Evolutionary conservation across 2,797 vertebrate species (phyloP).

Genomic region (Smutsia temminckii): DNA sequence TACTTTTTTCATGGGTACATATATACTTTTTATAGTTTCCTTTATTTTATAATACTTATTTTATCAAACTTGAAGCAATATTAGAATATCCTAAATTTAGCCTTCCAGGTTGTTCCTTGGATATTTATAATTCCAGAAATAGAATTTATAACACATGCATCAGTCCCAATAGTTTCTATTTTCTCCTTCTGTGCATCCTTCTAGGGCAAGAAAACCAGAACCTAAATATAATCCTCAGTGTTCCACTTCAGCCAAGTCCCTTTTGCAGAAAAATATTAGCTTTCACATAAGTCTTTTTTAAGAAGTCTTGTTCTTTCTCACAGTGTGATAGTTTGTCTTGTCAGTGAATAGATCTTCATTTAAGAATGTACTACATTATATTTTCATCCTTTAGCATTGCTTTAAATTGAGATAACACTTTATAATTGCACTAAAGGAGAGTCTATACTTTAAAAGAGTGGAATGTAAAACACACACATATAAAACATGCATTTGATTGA

Average conservation of each 20-base stretch:
- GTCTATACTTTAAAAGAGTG: background rate
- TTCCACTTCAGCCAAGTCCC: conserved; percentile 15
- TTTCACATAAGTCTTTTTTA: background rate
- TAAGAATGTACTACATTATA: background rate
- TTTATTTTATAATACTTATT: background rate
- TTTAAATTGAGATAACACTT: background rate
- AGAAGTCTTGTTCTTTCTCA: background rate
- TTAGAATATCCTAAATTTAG: background rate
- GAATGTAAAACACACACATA: background rate
- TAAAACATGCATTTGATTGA: background rate
- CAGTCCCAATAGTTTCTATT: background rate
- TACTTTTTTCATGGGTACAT: background rate
- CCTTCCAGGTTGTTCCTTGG: background rate
- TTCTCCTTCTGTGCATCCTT: background rate
- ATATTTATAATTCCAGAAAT: conserved; percentile 39
- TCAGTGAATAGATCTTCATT: background rate
- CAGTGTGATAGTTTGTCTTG: background rate
- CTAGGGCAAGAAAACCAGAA: conserved; percentile 12
- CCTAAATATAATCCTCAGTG: conserved; percentile 42
- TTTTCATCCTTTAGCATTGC: background rate
- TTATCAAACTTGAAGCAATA: background rate
- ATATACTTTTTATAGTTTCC: background rate
- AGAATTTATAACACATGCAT: conserved; percentile 27
- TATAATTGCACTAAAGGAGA: background rate
- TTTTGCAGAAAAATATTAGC: conserved; percentile 38